Conservation (phyloP, 2,888 invertebrate species). For the Poecilus cupreus region DNA sequence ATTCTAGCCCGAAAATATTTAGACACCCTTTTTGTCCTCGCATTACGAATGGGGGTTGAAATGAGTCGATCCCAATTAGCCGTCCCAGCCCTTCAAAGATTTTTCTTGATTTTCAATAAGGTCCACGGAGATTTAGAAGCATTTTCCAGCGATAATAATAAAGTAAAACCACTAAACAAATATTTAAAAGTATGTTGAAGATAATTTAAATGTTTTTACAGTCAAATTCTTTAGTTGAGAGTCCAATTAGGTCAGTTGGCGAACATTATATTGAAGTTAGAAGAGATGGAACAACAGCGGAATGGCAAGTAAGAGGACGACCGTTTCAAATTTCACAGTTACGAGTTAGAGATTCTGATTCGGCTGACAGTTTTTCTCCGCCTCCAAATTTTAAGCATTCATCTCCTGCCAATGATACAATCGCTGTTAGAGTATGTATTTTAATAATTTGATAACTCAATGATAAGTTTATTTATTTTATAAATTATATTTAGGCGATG, state of each 20-base stretch:
- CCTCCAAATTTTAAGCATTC: conserved; percentile 68
- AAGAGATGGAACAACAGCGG: conserved; percentile 77
- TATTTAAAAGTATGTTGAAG: no score
- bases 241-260: conserved; percentile 65
- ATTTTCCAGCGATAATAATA: conserved; percentile 51
- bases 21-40: conserved; percentile 87
- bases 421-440: conserved; percentile 65
- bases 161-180: no score
- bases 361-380: conserved; percentile 79
- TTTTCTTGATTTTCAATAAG: conserved; percentile 89
- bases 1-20: conserved; percentile 88
- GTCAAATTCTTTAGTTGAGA: conserved; percentile 65
- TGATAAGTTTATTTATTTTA: background rate
- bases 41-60: conserved; percentile 84
- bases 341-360: conserved; percentile 72
- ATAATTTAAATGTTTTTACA: conserved; percentile 19
- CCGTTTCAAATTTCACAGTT: conserved; percentile 72
- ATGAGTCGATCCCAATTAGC: conserved; percentile 85
- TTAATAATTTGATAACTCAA: background rate
- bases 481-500: conserved; percentile 75
- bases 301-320: conserved; percentile 78
- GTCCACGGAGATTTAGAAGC: conserved; percentile 74
- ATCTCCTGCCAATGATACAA: conserved; percentile 66
- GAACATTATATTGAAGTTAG: conserved; percentile 76
- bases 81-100: conserved; percentile 82